Conservation (phyloP, 2,797 vertebrate species). For the Ctenosaura bakeri region DNA sequence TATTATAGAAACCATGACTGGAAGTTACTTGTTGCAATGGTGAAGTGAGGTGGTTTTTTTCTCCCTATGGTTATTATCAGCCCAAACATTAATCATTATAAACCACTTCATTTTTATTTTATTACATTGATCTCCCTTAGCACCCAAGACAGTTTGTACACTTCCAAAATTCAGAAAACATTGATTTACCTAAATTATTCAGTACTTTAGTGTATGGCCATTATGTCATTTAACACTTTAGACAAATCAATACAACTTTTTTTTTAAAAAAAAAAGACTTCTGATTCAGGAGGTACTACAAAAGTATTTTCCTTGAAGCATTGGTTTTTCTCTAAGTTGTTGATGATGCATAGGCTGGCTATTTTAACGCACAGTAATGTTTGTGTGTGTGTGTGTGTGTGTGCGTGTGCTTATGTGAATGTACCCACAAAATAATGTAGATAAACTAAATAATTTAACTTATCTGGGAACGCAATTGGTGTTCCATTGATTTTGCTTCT, state of each 20-base stretch:
- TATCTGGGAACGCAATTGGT: constrained; percentile 37
- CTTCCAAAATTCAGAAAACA: constrained; percentile 80
- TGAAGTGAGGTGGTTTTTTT: constrained; percentile 76
- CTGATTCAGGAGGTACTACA: constrained; percentile 69
- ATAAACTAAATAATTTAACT: constrained; percentile 72
- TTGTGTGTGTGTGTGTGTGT: background rate
- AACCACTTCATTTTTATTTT: constrained; percentile 77
- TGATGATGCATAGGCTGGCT: constrained; percentile 68
- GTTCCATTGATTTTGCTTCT: constrained; percentile 17
- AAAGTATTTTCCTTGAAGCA: constrained; percentile 68
- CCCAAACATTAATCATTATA: constrained; percentile 78
- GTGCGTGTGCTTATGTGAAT: constrained; percentile 15
- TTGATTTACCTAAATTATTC: constrained; percentile 87
- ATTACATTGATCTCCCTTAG: constrained; percentile 81
- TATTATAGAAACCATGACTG: constrained; percentile 70
- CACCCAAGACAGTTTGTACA: constrained; percentile 75
- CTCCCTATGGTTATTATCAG: constrained; percentile 75
- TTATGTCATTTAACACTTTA: constrained; percentile 84
- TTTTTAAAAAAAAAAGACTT: constrained; percentile 62
- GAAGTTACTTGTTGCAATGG: constrained; percentile 73
- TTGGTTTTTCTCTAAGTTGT: constrained; percentile 65
- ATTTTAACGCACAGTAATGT: constrained; percentile 58
- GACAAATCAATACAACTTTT: constrained; percentile 80
- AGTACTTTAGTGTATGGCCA: constrained; percentile 79
- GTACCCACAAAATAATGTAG: constrained; percentile 46